phyloP scores from a whole-genome alignment of 2,113 vertebrate genomes.

The Eurypyga helias region DNA sequence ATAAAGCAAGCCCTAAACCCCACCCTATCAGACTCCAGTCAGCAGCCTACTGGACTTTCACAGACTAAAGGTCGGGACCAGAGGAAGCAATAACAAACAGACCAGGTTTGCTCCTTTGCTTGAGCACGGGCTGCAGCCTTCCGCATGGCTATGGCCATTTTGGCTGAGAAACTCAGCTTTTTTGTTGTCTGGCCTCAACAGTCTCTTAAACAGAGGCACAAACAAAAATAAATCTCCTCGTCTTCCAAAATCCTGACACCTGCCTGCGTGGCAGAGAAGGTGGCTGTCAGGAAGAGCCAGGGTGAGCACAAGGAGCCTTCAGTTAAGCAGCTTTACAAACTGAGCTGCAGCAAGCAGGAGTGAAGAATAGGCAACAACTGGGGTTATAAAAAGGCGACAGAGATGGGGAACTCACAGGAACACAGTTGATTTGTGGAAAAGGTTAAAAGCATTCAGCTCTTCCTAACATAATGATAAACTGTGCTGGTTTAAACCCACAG shows the following conservation, averaged over 20 bases:
- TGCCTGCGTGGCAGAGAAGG: not conserved
- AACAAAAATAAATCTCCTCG: not conserved
- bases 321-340: not conserved
- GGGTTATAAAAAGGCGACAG: accelerated
- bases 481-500: not conserved
- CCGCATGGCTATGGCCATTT: not conserved
- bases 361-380: not conserved
- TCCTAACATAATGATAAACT: not conserved
- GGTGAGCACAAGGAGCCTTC: not conserved
- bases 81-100: not conserved
- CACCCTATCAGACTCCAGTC: not conserved
- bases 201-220: not conserved
- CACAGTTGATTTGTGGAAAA: not conserved
- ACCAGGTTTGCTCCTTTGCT: not conserved
- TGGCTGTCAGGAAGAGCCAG: not conserved
- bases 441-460: not conserved
- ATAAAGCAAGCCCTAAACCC: not conserved
- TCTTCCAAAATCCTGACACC: not conserved
- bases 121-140: not conserved
- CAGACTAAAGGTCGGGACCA: not conserved
- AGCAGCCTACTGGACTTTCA: not conserved
- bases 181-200: not conserved
- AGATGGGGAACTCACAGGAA: not conserved
- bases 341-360: not conserved
- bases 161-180: not conserved